These are phyloP conservation scores for Stenotaenia linearis DNA, from an alignment of 2,888 invertebrate species.

Conservation along the genomic window DNA sequence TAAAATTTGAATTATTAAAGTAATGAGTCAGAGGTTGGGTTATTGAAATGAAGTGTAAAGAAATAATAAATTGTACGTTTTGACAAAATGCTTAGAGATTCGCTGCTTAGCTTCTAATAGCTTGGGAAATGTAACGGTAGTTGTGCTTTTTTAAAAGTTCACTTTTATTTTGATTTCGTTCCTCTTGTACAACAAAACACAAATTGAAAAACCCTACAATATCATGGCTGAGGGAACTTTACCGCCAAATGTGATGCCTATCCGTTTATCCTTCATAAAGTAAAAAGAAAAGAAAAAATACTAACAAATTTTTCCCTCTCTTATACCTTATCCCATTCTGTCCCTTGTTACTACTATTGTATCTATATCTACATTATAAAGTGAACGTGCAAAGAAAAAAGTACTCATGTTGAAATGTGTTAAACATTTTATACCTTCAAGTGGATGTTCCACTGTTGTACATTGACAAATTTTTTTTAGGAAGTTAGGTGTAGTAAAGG, in stretches of 20 bases:
- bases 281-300: background rate
- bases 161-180: background rate
- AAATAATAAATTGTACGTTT: constrained; percentile 17
- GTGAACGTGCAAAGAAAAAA: constrained; percentile 12
- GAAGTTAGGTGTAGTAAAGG: constrained; percentile 27
- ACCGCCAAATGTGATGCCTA: constrained; percentile 26
- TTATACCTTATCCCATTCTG: constrained; percentile 13
- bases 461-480: constrained; percentile 26
- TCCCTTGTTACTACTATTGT: constrained; percentile 20
- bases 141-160: background rate
- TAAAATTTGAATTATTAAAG: background rate
- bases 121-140: background rate
- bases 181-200: constrained; percentile 13
- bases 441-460: constrained; percentile 29
- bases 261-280: background rate
- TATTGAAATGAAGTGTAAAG: background rate
- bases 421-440: constrained; percentile 21
- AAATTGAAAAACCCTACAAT: constrained; percentile 7
- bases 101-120: background rate
- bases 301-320: background rate
- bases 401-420: constrained; percentile 26
- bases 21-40: background rate
- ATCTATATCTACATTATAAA: constrained; percentile 26
- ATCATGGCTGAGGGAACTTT: constrained; percentile 26
- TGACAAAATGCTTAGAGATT: constrained; percentile 3